Base-by-base conservation (phyloP, 2,888 invertebrate species). In the Zaprionus lineosus region DNA sequence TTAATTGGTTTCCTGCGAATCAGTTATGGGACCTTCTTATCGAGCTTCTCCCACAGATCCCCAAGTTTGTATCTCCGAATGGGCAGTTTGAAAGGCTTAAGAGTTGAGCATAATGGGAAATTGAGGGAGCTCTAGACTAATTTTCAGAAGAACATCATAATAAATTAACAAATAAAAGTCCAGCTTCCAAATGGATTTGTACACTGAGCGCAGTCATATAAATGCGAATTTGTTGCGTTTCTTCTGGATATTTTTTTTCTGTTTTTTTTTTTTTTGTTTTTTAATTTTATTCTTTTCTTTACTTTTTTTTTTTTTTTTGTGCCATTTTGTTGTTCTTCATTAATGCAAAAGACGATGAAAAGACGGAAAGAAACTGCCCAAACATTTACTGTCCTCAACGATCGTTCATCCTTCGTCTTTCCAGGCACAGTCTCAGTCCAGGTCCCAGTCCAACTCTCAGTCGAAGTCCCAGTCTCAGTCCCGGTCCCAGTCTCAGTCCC, bases 161-260 rank as follows among this genome's bases (percentile, higher is more conserved):
- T 79, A 79, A 79, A 79, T 79, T 82, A 84, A 77, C 81, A 84
- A 79, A 79, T 84, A 84, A 84, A 84, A 82, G 61, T 77, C 72
- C 44, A 56, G 57, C 61, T 55, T 43, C 52, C 78, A 64, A 82
- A 76, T 70, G 74, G 75, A 71, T 71, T 78, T 72, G 74, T 55
- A 29, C 52, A 46, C 53, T n/a, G n/a, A 59, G 51, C 47, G 62
- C 67, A 81, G 77, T 82, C 78, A 70, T 79, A 79, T 63, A 53
- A 77, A 79, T 61, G 73, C 81, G 69, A 79, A 77, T 83, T 81
- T 77, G 66, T 74, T 81, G 77, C 77, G 53, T 51, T 68, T 46
- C 47, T 47, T 34, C 21, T 7, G 39, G n/a, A 26, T 47, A 62
- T 37, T 55, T 73, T 73, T 64, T 39, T 63, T 62, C 69, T 71